Evolutionary conservation across 2,113 vertebrate genomes (phyloP).

Genomic region (Mola mola): DNA sequence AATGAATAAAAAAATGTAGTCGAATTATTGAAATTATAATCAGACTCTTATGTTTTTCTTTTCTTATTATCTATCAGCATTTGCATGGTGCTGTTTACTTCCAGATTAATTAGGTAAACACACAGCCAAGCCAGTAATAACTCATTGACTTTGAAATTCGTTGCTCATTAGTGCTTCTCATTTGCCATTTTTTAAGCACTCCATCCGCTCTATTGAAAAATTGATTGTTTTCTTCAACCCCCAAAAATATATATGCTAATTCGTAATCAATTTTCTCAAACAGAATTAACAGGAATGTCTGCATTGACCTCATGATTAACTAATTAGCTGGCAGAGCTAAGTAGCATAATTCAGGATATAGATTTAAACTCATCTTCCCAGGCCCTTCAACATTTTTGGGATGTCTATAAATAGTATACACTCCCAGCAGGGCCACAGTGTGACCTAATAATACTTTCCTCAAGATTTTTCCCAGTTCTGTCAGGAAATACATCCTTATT

Average conservation of each 20-base stretch:
- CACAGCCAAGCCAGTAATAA: no score
- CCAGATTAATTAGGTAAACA: no score
- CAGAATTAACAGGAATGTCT: constrained; percentile 22
- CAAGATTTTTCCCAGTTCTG: constrained; percentile 50
- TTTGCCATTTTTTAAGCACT: no score
- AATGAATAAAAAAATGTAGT: no score
- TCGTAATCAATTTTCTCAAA: constrained; percentile 42
- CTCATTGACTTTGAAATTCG: no score
- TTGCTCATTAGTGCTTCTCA: no score
- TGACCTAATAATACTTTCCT: constrained; percentile 14
- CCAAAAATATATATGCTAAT: constrained; percentile 49
- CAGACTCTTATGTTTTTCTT: no score
- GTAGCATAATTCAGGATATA: constrained; percentile 22
- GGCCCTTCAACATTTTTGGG: not conserved
- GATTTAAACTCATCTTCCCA: constrained; percentile 5
- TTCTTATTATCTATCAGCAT: no score
- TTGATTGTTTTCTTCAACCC: no score
- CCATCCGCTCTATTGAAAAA: no score
- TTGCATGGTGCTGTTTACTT: no score
- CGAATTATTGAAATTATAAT: no score
- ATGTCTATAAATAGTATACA: constrained; percentile 10
- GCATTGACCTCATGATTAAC: constrained; percentile 51
- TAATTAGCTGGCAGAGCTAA: constrained; percentile 20
- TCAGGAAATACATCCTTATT: constrained; percentile 45
- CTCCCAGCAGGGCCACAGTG: constrained; percentile 7